phyloP scores from a whole-genome alignment of 2,797 vertebrate species.

The Sandelia bainsii region DNA sequence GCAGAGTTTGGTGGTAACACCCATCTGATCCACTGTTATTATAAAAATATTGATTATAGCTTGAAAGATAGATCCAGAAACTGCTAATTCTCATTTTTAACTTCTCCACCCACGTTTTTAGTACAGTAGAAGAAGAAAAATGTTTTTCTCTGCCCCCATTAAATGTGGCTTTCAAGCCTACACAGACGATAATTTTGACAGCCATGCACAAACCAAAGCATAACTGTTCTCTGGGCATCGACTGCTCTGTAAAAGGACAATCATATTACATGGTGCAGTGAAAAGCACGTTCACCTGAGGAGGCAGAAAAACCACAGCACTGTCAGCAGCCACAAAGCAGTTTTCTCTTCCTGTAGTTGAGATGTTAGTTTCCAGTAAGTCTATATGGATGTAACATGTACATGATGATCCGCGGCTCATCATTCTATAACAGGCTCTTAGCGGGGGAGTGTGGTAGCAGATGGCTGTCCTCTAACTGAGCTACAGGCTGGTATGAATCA shows the following conservation, averaged over 20 bases:
- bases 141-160: conserved; percentile 4
- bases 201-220: conserved; percentile 37
- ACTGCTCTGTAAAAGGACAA: conserved; percentile 44
- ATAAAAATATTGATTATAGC: conserved; percentile 2
- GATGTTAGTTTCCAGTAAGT: conserved; percentile 74
- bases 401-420: conserved; percentile 73
- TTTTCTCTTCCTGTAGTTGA: conserved; percentile 58
- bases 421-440: conserved; percentile 71
- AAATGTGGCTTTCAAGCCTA: conserved; percentile 28
- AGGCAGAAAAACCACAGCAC: conserved; percentile 29
- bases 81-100: background rate
- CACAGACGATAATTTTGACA: conserved; percentile 45
- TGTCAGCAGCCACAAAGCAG: conserved; percentile 33
- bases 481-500: conserved; percentile 78
- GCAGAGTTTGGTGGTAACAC: background rate
- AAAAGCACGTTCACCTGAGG: conserved; percentile 49
- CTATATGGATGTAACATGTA: conserved; percentile 77
- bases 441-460: conserved; percentile 78
- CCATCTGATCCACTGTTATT: background rate
- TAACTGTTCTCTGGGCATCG: conserved; percentile 31
- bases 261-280: conserved; percentile 45
- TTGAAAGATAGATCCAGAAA: conserved; percentile 6
- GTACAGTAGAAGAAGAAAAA: conserved; percentile 14
- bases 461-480: conserved; percentile 71
- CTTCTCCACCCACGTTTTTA: conserved; percentile 3